These are phyloP conservation scores for Alosa alosa DNA, from an alignment of 2,113 vertebrate genomes.

Conservation along the genomic window DNA sequence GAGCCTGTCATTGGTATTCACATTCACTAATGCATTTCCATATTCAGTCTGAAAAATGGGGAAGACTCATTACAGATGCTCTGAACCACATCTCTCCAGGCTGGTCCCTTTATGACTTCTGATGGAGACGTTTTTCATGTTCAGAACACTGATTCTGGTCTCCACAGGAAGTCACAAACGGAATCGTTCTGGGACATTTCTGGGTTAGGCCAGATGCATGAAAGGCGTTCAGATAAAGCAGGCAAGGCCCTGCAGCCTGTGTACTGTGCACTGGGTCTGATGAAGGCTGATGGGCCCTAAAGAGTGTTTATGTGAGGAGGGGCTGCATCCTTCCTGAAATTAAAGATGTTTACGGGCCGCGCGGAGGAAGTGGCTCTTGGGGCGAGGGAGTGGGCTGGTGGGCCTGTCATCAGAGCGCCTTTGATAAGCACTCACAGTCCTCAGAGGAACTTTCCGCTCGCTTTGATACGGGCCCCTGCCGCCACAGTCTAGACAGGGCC, in stretches of 20 bases:
- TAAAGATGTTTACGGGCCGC: background rate
- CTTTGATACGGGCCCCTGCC: background rate
- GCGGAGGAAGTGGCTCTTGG: background rate
- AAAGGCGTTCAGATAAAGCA: background rate
- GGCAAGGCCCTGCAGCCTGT: background rate
- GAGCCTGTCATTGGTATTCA: background rate
- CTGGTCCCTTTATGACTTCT: background rate
- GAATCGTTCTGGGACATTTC: background rate
- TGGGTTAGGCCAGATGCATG: background rate
- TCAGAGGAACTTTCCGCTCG: background rate
- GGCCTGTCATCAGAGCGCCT: constrained; percentile 4
- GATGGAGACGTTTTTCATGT: background rate
- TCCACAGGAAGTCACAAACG: background rate
- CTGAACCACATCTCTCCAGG: too few relatives aligned
- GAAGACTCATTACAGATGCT: too few relatives aligned
- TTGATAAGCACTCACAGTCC: constrained; percentile 17
- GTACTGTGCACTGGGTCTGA: background rate
- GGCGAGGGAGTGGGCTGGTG: background rate
- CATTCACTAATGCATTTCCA: too few relatives aligned
- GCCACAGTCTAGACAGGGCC: background rate
- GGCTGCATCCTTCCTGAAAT: constrained; percentile 56
- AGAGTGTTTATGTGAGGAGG: constrained; percentile 35
- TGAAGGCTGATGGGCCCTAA: constrained; percentile 8
- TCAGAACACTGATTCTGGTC: background rate
- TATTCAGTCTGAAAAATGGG: too few relatives aligned